Conservation (phyloP, 2,797 vertebrate species). For the Betta splendens region DNA sequence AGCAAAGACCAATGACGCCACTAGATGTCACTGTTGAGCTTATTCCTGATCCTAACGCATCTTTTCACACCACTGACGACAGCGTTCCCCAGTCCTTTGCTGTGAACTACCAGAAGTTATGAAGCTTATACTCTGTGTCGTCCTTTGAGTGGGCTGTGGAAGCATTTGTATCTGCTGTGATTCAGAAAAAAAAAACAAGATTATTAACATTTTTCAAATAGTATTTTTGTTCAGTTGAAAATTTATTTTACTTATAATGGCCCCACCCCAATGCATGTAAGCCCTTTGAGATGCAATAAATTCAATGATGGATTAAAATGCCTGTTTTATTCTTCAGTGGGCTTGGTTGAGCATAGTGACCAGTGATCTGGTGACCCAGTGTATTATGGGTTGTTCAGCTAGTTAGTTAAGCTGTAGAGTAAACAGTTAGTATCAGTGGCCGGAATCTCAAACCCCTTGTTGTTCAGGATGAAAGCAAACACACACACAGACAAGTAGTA, state of each 20-base stretch:
- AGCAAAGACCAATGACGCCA: constrained; percentile 70
- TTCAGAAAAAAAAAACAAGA: constrained; percentile 77
- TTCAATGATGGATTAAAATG: constrained; percentile 88
- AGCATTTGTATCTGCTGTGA: constrained; percentile 84
- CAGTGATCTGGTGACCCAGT: not conserved
- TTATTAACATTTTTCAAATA: constrained; percentile 85
- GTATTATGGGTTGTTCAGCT: too few relatives aligned
- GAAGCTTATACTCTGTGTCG: constrained; percentile 82
- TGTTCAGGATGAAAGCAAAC: too few relatives aligned
- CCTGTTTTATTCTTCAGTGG: constrained; percentile 7
- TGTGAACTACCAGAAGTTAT: constrained; percentile 64
- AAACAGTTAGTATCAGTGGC: not conserved
- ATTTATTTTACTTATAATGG: constrained; percentile 86
- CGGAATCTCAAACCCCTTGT: not conserved
- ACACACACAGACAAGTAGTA: constrained; percentile 50
- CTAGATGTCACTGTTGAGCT: constrained; percentile 86
- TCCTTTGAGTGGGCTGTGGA: constrained; percentile 88
- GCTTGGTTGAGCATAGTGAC: not conserved
- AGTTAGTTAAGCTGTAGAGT: not conserved
- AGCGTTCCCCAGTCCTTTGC: constrained; percentile 55
- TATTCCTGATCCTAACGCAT: constrained; percentile 29
- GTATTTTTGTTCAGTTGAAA: constrained; percentile 93
- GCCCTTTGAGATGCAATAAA: constrained; percentile 99
- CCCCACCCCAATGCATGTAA: constrained; percentile 93
- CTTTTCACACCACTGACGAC: constrained; percentile 27